These are phyloP conservation scores for Plebejus melissa DNA, from an alignment of 2,888 invertebrate genomes.

Conservation along the genomic window DNA sequence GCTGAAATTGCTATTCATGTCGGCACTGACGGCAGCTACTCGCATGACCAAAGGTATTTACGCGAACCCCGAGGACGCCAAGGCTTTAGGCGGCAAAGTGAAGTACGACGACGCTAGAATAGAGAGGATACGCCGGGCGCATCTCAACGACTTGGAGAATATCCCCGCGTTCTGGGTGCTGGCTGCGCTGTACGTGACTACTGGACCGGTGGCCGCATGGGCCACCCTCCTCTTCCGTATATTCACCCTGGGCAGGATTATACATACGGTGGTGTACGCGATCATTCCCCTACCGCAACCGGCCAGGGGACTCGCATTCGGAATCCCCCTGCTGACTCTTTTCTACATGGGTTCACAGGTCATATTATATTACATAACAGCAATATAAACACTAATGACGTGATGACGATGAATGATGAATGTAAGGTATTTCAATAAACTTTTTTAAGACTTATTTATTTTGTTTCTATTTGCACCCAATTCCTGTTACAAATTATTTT, in stretches of 20 bases:
- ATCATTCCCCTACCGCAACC: slow-evolving; percentile 80
- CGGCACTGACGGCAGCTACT: slow-evolving; percentile 47
- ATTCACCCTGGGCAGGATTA: slow-evolving; percentile 67
- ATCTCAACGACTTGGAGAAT: slow-evolving; percentile 86
- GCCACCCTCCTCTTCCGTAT: slow-evolving; percentile 46
- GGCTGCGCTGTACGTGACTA: slow-evolving; percentile 76
- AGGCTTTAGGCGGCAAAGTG: slow-evolving; percentile 49
- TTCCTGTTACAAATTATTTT: neutral
- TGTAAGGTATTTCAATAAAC: neutral
- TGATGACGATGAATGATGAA: too few species aligned
- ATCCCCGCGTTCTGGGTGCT: slow-evolving; percentile 82
- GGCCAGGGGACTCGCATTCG: slow-evolving; percentile 54
- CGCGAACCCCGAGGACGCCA: slow-evolving; percentile 61
- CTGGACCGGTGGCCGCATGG: slow-evolving; percentile 55
- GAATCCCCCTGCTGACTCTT: slow-evolving; percentile 40
- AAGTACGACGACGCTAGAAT: slow-evolving; percentile 58
- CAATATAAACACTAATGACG: slow-evolving; percentile 45
- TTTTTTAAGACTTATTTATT: neutral
- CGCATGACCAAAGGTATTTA: slow-evolving; percentile 51
- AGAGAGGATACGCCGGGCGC: slow-evolving; percentile 75
- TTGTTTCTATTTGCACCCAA: neutral
- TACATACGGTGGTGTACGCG: slow-evolving; percentile 83
- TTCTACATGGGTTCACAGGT: slow-evolving; percentile 59
- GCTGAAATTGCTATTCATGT: slow-evolving; percentile 52
- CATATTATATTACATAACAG: slow-evolving; percentile 40